Percentiles rank a stretch among this genome's conserved stretches.
Evolutionary conservation across 2,888 invertebrate species (phyloP).

Genomic region (Uropetala carovei): DNA sequence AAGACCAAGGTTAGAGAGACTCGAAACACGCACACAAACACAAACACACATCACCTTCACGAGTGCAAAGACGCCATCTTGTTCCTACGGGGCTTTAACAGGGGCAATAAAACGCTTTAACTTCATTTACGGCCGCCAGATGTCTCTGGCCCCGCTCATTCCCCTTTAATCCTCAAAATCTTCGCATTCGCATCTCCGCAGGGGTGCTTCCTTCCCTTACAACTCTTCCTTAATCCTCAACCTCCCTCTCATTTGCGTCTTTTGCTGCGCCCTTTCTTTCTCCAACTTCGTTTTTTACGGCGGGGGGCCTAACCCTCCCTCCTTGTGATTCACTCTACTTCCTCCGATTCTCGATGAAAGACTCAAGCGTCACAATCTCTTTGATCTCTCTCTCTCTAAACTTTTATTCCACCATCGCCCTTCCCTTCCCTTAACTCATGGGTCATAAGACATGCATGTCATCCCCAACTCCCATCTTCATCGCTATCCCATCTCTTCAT

Average conservation of each 20-base stretch:
- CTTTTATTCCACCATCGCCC: not conserved
- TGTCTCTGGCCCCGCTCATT: constrained; percentile 30
- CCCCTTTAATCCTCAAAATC: constrained; percentile 29
- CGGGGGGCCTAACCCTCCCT: too few relatives aligned
- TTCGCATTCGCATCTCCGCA: not conserved
- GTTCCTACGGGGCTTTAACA: not conserved
- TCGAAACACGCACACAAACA: not conserved
- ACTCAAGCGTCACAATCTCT: too few relatives aligned
- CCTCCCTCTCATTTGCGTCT: too few relatives aligned
- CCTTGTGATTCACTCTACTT: too few relatives aligned
- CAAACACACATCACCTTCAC: not conserved
- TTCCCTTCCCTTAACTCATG: not conserved
- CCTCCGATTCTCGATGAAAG: too few relatives aligned
- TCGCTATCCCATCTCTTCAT: not conserved
- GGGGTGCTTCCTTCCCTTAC: not conserved
- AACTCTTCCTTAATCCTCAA: too few relatives aligned
- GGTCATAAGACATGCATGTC: too few relatives aligned
- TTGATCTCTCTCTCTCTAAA: not conserved
- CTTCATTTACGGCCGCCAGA: constrained; percentile 45
- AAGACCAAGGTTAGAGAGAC: not conserved
- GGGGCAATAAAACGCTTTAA: constrained; percentile 28
- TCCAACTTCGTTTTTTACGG: too few relatives aligned
- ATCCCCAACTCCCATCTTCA: too few relatives aligned
- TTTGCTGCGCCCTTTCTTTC: too few relatives aligned
- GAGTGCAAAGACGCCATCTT: not conserved